phyloP scores from a whole-genome alignment of 2,797 vertebrate species.

The Paratrypauchen microcephalus region DNA sequence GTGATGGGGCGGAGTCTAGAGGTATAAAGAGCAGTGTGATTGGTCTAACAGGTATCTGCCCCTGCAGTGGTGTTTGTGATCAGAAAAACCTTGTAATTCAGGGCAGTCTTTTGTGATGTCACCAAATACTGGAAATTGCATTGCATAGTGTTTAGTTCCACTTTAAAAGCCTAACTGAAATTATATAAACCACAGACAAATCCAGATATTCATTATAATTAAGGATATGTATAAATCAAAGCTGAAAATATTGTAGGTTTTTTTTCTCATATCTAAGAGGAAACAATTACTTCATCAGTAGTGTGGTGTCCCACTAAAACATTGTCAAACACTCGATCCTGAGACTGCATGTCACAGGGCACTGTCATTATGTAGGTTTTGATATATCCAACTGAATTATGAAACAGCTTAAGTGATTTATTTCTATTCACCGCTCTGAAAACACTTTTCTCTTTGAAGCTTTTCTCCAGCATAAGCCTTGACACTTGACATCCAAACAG shows the following conservation, averaged over 20 bases:
- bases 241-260: too few relatives aligned
- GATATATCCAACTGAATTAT: not conserved
- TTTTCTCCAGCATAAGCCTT: not conserved
- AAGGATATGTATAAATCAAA: not conserved
- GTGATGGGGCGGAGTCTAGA: too few relatives aligned
- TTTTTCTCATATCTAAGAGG: not conserved
- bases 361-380: not conserved
- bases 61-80: too few relatives aligned
- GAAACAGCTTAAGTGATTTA: constrained; percentile 1
- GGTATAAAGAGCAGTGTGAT: too few relatives aligned
- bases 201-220: not conserved
- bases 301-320: not conserved
- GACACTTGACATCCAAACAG: not conserved
- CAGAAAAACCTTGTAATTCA: too few relatives aligned
- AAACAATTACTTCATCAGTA: not conserved
- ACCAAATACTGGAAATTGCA: too few relatives aligned
- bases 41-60: too few relatives aligned
- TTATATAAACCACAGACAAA: not conserved
- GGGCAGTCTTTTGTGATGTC: too few relatives aligned
- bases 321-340: not conserved
- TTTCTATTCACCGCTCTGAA: constrained; percentile 2
- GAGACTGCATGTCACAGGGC: not conserved
- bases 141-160: too few relatives aligned
- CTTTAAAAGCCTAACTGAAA: not conserved
- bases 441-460: not conserved